phyloP scores from a whole-genome alignment of 92 coral and sea anemone genomes.

The Porites lobata region DNA sequence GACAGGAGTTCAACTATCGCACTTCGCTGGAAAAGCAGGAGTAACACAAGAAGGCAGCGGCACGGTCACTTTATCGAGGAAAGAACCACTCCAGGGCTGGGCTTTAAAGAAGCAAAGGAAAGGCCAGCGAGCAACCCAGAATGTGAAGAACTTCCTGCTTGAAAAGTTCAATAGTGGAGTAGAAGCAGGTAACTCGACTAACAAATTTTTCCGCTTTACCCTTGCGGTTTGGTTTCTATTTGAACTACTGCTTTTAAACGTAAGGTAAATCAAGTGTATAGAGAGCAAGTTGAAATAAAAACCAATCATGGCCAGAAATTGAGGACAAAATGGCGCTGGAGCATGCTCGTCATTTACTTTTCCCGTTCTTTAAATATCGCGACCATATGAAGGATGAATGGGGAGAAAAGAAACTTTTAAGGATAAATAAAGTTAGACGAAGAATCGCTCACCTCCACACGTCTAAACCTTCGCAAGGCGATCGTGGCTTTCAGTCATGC shows the following conservation, averaged over 20 bases:
- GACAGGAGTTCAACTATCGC: background rate
- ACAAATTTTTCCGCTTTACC: background rate
- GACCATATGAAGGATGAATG: too few species aligned
- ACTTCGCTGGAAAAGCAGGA: background rate
- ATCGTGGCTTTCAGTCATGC: background rate
- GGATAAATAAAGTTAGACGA: background rate
- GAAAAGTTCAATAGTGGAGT: constrained; percentile 20
- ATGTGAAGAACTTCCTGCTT: background rate
- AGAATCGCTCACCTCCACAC: background rate
- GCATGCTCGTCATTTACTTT: too few species aligned
- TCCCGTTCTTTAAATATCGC: too few species aligned
- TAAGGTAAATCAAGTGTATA: constrained; percentile 7
- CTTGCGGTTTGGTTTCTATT: constrained; percentile 19
- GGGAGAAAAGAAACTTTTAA: too few species aligned
- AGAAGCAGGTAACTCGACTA: constrained; percentile 19
- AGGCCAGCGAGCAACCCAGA: constrained; percentile 25
- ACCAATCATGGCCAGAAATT: too few species aligned
- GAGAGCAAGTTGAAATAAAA: background rate
- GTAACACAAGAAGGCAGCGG: constrained; percentile 6
- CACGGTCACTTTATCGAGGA: constrained; percentile 1
- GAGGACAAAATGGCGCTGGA: too few species aligned
- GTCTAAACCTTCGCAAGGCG: background rate
- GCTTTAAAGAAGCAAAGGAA: constrained; percentile 20
- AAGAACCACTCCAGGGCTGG: constrained; percentile 26
- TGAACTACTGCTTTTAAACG: background rate